phyloP scores from a whole-genome alignment of 2,113 vertebrate species.

The Amblyornis subalaris region DNA sequence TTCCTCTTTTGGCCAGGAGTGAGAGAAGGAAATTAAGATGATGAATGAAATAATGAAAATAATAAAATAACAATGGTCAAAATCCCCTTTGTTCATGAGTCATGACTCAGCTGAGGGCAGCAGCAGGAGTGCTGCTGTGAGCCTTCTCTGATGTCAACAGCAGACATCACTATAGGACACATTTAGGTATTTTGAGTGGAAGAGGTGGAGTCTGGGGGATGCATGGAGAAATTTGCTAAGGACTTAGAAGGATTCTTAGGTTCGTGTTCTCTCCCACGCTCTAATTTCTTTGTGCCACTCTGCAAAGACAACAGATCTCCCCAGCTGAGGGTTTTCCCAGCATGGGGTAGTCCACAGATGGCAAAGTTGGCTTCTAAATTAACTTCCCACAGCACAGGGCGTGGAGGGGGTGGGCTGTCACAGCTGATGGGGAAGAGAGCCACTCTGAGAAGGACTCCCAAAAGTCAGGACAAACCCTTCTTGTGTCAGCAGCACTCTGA shows the following conservation, averaged over 20 bases:
- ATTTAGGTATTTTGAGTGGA: slow-evolving; percentile 11
- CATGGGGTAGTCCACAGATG: slow-evolving; percentile 59
- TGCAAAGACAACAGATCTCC: slow-evolving; percentile 43
- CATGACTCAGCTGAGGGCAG: slow-evolving; percentile 55
- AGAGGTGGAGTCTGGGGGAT: slow-evolving; percentile 11
- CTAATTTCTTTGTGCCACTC: background rate
- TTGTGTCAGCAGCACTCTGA: background rate
- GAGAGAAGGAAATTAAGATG: slow-evolving; percentile 54
- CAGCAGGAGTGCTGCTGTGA: slow-evolving; percentile 19
- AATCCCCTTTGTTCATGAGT: slow-evolving; percentile 48
- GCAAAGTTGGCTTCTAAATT: slow-evolving; percentile 49
- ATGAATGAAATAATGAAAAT: slow-evolving; percentile 71
- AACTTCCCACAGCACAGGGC: slow-evolving; percentile 46
- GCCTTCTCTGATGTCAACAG: slow-evolving; percentile 41
- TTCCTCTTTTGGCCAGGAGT: slow-evolving; percentile 30
- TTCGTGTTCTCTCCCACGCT: slow-evolving; percentile 36
- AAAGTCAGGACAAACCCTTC: background rate
- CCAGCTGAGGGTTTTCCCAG: slow-evolving; percentile 59
- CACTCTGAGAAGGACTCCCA: background rate
- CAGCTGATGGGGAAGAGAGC: slow-evolving; percentile 8
- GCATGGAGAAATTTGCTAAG: background rate
- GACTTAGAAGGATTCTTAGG: background rate
- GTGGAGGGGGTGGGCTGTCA: slow-evolving; percentile 14
- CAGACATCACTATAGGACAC: background rate
- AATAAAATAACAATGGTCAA: slow-evolving; percentile 64